A percentile compares a stretch with the other conserved stretches of the same genome.
These are phyloP conservation scores for Chymomyza procnemis DNA, from an alignment of 2,888 invertebrate genomes.

Conservation along the genomic window DNA sequence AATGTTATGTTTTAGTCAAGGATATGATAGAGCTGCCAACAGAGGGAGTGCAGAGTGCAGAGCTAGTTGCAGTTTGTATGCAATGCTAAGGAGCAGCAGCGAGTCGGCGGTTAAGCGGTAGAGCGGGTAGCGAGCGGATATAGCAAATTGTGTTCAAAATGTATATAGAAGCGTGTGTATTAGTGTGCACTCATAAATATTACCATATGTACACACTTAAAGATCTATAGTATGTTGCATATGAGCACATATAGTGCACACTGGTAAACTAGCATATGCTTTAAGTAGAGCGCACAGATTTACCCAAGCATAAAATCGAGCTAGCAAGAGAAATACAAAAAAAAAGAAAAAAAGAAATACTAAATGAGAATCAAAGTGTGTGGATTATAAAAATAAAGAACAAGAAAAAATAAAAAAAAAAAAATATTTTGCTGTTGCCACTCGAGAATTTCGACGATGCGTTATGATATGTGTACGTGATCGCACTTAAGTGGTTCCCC, in stretches of 20 bases:
- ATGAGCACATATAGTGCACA: neutral
- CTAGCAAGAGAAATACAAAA: neutral
- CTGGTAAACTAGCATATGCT: constrained; percentile 52
- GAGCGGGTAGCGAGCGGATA: constrained; percentile 7
- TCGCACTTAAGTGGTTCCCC: constrained; percentile 22
- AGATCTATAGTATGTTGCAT: neutral
- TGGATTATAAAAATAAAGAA: neutral
- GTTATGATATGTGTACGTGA: constrained; percentile 13
- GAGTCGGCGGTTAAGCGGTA: too few species aligned
- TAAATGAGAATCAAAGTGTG: neutral
- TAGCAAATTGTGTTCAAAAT: constrained; percentile 55
- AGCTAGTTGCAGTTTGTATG: constrained; percentile 1
- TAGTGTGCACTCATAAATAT: constrained; percentile 59
- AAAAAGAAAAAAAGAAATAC: neutral
- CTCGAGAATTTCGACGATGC: constrained; percentile 20
- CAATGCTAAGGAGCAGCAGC: too few species aligned
- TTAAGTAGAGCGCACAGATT: constrained; percentile 54
- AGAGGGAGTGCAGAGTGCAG: constrained; percentile 2
- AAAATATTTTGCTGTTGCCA: neutral
- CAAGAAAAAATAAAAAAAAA: neutral
- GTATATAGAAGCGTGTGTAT: constrained; percentile 57
- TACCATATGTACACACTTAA: constrained; percentile 46
- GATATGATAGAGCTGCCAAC: constrained; percentile 22
- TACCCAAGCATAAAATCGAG: constrained; percentile 48
- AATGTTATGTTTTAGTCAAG: constrained; percentile 57